Percentiles rank a stretch among this genome's conserved stretches.
These are phyloP conservation scores for Drosophila mayri DNA, from an alignment of 1,140 invertebrate genomes.

Conservation along the genomic window DNA sequence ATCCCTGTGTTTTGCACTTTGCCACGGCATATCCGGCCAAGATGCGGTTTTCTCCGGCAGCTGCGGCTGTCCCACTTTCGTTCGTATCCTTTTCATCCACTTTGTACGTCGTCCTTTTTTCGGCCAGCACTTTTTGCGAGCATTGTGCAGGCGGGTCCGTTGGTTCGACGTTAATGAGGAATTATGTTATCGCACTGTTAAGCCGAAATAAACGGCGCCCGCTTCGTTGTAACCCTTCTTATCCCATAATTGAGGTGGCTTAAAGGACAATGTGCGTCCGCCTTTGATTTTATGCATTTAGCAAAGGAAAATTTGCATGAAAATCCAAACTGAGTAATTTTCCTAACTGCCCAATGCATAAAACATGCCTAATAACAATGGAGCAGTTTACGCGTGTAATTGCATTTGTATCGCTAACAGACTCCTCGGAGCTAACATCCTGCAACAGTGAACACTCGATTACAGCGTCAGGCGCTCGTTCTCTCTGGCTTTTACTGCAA, in stretches of 20 bases:
- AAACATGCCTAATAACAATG: slow-evolving; percentile 51
- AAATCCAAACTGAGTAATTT: slow-evolving; percentile 35
- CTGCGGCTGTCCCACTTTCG: slow-evolving; percentile 25
- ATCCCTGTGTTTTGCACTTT: slow-evolving; percentile 67
- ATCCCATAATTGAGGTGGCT: slow-evolving; percentile 9
- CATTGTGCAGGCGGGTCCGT: slow-evolving; percentile 50
- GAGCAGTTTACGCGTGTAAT: slow-evolving; percentile 53
- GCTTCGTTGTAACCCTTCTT: neutral
- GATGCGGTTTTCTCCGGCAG: slow-evolving; percentile 39
- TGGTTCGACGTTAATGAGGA: slow-evolving; percentile 71
- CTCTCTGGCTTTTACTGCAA: slow-evolving; percentile 15
- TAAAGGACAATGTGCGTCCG: no score
- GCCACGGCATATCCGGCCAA: slow-evolving; percentile 54
- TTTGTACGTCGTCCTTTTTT: slow-evolving; percentile 28
- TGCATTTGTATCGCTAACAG: slow-evolving; percentile 49
- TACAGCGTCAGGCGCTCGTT: neutral
- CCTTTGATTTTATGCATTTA: slow-evolving; percentile 7
- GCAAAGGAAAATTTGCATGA: slow-evolving; percentile 17
- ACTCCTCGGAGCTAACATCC: slow-evolving; percentile 12
- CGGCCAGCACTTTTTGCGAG: slow-evolving; percentile 21
- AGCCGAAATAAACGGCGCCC: slow-evolving; percentile 33
- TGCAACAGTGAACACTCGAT: slow-evolving; percentile 21
- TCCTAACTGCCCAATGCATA: slow-evolving; percentile 31
- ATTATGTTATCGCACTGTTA: slow-evolving; percentile 79
- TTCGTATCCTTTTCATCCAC: slow-evolving; percentile 33